These are phyloP conservation scores for Antheraea mylitta DNA, from an alignment of 1,140 invertebrate genomes.

Conservation along the genomic window DNA sequence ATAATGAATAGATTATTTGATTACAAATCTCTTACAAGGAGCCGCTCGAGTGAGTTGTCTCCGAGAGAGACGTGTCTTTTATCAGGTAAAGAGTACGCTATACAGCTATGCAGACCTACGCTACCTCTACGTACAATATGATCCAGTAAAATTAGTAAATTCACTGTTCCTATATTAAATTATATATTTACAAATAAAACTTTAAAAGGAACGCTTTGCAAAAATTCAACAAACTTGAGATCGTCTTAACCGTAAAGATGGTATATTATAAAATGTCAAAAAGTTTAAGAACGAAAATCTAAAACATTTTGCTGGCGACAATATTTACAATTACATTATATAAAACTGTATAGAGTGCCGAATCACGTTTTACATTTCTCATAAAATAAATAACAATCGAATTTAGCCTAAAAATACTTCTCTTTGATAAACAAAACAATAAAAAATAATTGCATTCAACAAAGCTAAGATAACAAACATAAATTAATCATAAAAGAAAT, in stretches of 20 bases:
- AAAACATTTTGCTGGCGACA: conserved; percentile 56
- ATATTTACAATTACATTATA: conserved; percentile 65
- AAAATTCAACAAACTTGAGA: conserved; percentile 79
- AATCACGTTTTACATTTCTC: conserved; percentile 70
- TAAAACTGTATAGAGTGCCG: conserved; percentile 46
- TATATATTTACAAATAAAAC: conserved; percentile 78
- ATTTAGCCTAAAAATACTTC: conserved; percentile 76
- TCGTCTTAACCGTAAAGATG: conserved; percentile 76
- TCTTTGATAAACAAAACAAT: conserved; percentile 75
- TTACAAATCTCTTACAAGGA: conserved; percentile 56
- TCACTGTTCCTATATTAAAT: conserved; percentile 73
- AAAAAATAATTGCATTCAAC: conserved; percentile 78
- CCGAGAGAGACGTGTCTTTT: conserved; percentile 40
- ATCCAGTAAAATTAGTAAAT: conserved; percentile 69
- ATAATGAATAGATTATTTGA: conserved; percentile 64
- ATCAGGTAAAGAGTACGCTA: conserved; percentile 23
- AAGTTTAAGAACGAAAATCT: conserved; percentile 66
- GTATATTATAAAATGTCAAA: conserved; percentile 72
- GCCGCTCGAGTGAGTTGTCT: conserved; percentile 29
- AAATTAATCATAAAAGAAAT: conserved; percentile 77
- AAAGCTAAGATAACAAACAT: conserved; percentile 78
- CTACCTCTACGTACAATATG: conserved; percentile 35
- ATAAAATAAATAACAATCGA: conserved; percentile 77
- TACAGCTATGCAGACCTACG: conserved; percentile 28
- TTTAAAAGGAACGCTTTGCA: conserved; percentile 79